phyloP scores from a whole-genome alignment of 2,888 invertebrate genomes.

The Dynastes maya region DNA sequence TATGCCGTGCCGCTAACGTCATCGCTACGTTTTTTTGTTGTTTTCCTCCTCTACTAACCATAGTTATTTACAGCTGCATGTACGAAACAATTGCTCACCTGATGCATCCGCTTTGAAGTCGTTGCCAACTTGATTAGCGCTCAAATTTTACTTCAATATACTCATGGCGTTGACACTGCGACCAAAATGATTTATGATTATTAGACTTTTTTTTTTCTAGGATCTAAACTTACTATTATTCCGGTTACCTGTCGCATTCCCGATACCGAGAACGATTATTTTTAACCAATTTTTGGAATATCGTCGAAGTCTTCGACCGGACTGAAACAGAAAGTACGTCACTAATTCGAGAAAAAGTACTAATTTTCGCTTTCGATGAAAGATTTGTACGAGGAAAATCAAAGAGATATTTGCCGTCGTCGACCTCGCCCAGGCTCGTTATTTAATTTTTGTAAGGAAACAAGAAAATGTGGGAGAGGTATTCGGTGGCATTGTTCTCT shows the following conservation, averaged over 20 bases:
- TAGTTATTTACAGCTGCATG: conserved; percentile 53
- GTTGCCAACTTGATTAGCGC: conserved; percentile 57
- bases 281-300: conserved; percentile 28
- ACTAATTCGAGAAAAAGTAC: conserved; percentile 15
- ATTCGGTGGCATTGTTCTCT: conserved; percentile 28
- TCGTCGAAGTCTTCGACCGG: conserved; percentile 38
- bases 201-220: conserved; percentile 1
- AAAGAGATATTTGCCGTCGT: conserved; percentile 34
- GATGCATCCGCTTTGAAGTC: conserved; percentile 56
- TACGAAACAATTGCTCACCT: conserved; percentile 53
- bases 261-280: conserved; percentile 34
- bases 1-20: conserved; percentile 49
- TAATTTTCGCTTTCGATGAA: conserved; percentile 40
- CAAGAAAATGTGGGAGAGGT: conserved; percentile 1
- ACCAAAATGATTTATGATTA: conserved; percentile 37
- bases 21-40: conserved; percentile 42
- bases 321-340: conserved; percentile 10
- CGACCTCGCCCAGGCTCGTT: conserved; percentile 12
- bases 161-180: conserved; percentile 38
- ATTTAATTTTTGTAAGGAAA: conserved; percentile 31
- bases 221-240: conserved; percentile 22
- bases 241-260: conserved; percentile 34
- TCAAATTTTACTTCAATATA: conserved; percentile 45
- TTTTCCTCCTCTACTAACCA: conserved; percentile 28
- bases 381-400: conserved; percentile 38